Base-by-base conservation (phyloP, 2,888 invertebrate genomes). In the Caenorhabditis sp. region DNA sequence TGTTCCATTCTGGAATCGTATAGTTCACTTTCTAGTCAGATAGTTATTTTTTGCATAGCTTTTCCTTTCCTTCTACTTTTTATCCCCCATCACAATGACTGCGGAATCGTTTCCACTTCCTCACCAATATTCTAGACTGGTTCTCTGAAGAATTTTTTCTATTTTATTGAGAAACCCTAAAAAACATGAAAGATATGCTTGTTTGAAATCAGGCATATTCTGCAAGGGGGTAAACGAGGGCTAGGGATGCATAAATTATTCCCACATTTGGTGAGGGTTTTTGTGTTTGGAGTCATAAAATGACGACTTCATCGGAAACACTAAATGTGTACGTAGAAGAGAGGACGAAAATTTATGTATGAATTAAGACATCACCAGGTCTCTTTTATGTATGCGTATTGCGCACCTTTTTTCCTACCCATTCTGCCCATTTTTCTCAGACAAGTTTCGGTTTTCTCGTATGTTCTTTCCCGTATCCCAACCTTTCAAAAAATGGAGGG, bases 181-280 rank as follows among this genome's bases (percentile, higher is more conserved):
- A 58, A 64, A 54, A 54, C 31, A 59, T 54, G 44, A 58, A 41
- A 51, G 54, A 51, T 63, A 66, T 38, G 75, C 54, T 44, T 75
- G 64, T 69, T 68, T 59, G 28, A 47, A 61, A 61, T 19, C 61
- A 24, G 41, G 38, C 58, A 58, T 58, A 31, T n/a, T 26, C 10
- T n/a, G n/a, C n/a, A n/a, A 28, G n/a, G 24, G 19, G 59, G 16
- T 54, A 24, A 49, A 31, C 44, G 38, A n/a, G 51, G 31, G 19
- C n/a, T 47, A 47, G 47, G 35, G 64, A 58, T 51, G 77, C 47
- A 77, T 77, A 77, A 77, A 77, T 77, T 77, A 77, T 77, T 54
- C 61, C 61, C 77, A 61, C 61, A 35, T 56, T 58, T 54, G 54
- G 38, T 38, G 63, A 54, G 59, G 54, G 76, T 61, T 76, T 66